Percentiles rank a stretch among this genome's conserved stretches.
phyloP scores from a whole-genome alignment of 2,888 invertebrate species.

The Frankliniella intonsa region DNA sequence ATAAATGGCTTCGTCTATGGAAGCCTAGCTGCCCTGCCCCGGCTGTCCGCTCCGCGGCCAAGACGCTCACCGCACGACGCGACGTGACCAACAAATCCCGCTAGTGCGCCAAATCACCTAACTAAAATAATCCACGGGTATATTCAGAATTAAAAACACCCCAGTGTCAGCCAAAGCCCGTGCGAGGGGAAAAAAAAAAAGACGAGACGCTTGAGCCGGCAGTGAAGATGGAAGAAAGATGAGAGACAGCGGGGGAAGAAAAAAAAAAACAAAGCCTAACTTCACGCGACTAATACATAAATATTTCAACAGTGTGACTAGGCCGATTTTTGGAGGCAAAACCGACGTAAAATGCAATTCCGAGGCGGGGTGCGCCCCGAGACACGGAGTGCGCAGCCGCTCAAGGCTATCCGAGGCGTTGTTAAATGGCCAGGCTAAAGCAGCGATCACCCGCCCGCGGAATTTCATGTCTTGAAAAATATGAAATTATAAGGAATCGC shows the following conservation, averaged over 20 bases:
- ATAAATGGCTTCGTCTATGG: constrained; percentile 11
- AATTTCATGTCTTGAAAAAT: background rate
- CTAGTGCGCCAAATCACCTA: too few species aligned
- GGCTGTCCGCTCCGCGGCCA: too few species aligned
- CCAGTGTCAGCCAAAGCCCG: background rate
- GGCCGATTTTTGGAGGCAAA: background rate
- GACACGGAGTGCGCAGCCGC: background rate
- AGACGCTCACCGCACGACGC: too few species aligned
- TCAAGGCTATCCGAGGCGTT: constrained; percentile 8
- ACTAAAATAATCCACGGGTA: background rate
- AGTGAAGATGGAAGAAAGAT: too few species aligned
- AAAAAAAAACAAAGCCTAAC: background rate
- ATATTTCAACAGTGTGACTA: background rate
- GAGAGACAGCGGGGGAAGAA: background rate
- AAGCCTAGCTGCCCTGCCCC: background rate
- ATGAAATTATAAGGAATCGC: background rate
- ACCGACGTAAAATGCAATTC: background rate
- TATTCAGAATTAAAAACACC: background rate
- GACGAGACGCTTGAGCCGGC: too few species aligned
- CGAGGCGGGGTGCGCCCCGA: background rate
- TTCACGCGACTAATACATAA: too few species aligned
- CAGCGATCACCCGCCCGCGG: background rate
- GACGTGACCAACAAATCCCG: too few species aligned
- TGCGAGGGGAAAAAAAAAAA: background rate
- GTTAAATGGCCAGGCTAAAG: background rate